Percentiles rank a stretch among this genome's conserved stretches.
Evolutionary conservation across 2,113 vertebrate genomes (phyloP).

Genomic region (Coturnix japonica): DNA sequence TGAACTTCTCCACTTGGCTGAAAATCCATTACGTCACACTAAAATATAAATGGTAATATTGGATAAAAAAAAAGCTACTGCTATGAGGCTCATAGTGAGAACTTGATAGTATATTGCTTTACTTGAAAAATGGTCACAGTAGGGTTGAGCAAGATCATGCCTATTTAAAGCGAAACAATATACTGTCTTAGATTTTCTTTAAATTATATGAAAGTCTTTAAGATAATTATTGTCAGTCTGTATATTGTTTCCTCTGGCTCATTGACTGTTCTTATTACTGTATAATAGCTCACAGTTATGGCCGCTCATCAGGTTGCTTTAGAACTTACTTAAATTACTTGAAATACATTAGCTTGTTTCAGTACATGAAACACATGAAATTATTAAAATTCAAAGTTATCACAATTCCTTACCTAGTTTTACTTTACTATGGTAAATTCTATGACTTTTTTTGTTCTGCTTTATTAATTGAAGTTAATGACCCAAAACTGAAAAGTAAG

Average conservation of each 20-base stretch:
- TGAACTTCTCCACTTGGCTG: not conserved
- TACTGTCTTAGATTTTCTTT: not conserved
- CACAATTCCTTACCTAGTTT: not conserved
- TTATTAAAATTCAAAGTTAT: conserved; percentile 18
- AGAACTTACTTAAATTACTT: conserved; percentile 19
- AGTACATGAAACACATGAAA: not conserved
- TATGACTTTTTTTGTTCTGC: not conserved
- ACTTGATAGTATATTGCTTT: not conserved
- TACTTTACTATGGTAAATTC: not conserved
- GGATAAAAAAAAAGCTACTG: not conserved
- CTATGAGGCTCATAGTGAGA: not conserved
- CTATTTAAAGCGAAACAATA: not conserved
- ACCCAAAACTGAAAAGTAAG: not conserved
- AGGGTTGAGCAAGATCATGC: not conserved
- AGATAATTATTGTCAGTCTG: not conserved
- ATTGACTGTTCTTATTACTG: not conserved
- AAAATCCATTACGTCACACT: not conserved
- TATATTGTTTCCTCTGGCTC: not conserved
- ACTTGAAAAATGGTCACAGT: not conserved
- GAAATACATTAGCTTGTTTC: not conserved
- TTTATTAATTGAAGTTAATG: not conserved
- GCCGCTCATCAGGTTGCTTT: not conserved
- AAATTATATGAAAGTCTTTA: not conserved
- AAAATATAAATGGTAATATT: not conserved
- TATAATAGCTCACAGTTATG: not conserved